Percentiles rank a stretch among this genome's conserved stretches.
phyloP scores from a whole-genome alignment of 1,140 invertebrate genomes.

The Diploscapter pachys region DNA sequence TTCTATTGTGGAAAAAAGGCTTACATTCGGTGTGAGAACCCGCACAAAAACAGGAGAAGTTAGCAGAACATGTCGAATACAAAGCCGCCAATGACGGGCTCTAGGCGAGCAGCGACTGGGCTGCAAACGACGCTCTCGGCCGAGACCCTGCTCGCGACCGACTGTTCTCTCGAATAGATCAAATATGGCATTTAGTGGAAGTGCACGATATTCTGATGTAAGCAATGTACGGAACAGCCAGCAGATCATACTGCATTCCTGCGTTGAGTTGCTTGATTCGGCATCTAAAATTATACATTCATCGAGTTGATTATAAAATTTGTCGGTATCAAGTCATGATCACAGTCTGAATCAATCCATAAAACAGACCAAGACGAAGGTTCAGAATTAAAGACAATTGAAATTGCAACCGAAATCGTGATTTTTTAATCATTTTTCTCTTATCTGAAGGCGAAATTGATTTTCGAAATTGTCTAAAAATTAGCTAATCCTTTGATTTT shows the following conservation, averaged over 20 bases:
- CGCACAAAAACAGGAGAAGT: constrained; percentile 30
- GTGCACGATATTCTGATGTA: constrained; percentile 28
- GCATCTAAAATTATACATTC: too few species aligned
- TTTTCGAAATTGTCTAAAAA: too few species aligned
- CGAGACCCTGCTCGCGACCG: not conserved
- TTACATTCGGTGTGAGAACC: constrained; percentile 31
- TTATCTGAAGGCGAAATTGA: too few species aligned
- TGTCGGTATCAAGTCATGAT: too few species aligned
- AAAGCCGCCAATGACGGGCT: constrained; percentile 20
- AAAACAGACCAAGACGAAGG: too few species aligned
- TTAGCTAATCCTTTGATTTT: too few species aligned
- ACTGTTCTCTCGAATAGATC: constrained; percentile 31
- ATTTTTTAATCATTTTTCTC: too few species aligned
- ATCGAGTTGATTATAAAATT: too few species aligned
- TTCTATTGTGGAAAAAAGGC: not conserved
- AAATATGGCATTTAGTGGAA: constrained; percentile 28
- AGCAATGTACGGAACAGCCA: constrained; percentile 30
- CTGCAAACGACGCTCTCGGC: constrained; percentile 5
- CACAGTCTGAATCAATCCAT: too few species aligned
- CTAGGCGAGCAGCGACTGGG: constrained; percentile 9
- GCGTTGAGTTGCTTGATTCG: not conserved
- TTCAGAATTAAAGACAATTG: too few species aligned
- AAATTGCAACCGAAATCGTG: too few species aligned
- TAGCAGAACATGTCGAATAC: constrained; percentile 27
- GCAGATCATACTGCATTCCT: constrained; percentile 31